Percentiles rank a stretch among this genome's conserved stretches.
Evolutionary conservation across 2,888 invertebrate genomes (phyloP).

Genomic region (Drosophila formosana): DNA sequence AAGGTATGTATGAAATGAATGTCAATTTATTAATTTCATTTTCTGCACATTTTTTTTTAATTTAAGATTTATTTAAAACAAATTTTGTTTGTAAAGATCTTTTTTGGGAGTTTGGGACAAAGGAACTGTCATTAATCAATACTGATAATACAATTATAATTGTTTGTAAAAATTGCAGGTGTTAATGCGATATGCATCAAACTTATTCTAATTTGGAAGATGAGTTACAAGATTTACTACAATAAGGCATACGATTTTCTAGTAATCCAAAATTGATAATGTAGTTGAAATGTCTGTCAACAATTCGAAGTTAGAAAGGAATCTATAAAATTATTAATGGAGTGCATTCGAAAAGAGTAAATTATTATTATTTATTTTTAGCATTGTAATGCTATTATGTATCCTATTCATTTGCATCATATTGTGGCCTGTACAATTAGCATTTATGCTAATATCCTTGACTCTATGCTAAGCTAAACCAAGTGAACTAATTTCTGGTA

Average conservation of each 20-base stretch:
- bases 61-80: not conserved
- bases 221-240: too few relatives aligned
- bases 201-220: not conserved
- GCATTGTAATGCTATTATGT: too few relatives aligned
- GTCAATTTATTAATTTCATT: too few relatives aligned
- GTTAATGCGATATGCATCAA: not conserved
- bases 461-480: not conserved
- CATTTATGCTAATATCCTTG: slow-evolving; percentile 6
- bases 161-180: not conserved
- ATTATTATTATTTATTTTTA: too few relatives aligned
- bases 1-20: not conserved
- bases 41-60: not conserved
- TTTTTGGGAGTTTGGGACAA: not conserved
- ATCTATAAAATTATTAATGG: not conserved
- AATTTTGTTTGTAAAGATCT: not conserved
- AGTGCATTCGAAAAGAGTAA: not conserved
- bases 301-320: not conserved
- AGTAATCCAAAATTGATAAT: not conserved
- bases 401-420: not conserved
- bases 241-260: not conserved
- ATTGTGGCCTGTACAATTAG: not conserved
- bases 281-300: not conserved
- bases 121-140: not conserved
- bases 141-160: not conserved
- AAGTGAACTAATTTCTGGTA: slow-evolving; percentile 14